Conservation (phyloP, 2,113 vertebrate species). For the Poecilia latipinna region DNA sequence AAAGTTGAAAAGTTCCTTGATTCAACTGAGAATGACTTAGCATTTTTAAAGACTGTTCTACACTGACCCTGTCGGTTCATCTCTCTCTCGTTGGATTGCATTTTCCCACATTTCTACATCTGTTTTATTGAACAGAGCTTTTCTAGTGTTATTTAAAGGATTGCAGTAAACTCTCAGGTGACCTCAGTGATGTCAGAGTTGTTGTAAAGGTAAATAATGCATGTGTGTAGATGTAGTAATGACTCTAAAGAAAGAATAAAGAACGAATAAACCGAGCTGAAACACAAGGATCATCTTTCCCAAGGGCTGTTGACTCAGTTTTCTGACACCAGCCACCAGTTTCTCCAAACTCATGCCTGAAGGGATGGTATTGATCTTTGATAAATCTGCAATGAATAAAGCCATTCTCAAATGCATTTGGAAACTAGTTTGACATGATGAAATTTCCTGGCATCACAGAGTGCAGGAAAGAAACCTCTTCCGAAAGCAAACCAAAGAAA, state of each 20-base stretch:
- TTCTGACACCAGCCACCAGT: neutral
- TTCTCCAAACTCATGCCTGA: neutral
- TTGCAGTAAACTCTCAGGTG: constrained; percentile 4
- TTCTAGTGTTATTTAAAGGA: constrained; percentile 7
- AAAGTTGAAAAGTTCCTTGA: too few species aligned
- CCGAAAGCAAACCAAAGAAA: neutral
- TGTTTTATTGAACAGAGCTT: constrained; percentile 29
- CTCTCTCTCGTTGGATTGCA: neutral
- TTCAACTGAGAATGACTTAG: too few species aligned
- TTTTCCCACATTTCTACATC: neutral
- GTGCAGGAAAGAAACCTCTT: neutral
- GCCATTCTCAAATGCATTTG: neutral
- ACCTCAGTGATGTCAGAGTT: neutral
- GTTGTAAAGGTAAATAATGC: neutral
- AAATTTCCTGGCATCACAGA: neutral
- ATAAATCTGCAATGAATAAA: neutral
- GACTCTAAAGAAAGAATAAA: too few species aligned
- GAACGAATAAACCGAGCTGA: too few species aligned
- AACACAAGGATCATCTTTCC: too few species aligned
- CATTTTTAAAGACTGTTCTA: too few species aligned
- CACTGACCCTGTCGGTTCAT: too few species aligned
- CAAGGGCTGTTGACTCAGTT: too few species aligned
- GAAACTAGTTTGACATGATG: constrained; percentile 2
- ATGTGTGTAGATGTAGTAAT: neutral
- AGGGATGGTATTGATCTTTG: neutral